These are phyloP conservation scores for Agonopterix alstromeriana DNA, from an alignment of 2,888 invertebrate species.

Conservation along the genomic window DNA sequence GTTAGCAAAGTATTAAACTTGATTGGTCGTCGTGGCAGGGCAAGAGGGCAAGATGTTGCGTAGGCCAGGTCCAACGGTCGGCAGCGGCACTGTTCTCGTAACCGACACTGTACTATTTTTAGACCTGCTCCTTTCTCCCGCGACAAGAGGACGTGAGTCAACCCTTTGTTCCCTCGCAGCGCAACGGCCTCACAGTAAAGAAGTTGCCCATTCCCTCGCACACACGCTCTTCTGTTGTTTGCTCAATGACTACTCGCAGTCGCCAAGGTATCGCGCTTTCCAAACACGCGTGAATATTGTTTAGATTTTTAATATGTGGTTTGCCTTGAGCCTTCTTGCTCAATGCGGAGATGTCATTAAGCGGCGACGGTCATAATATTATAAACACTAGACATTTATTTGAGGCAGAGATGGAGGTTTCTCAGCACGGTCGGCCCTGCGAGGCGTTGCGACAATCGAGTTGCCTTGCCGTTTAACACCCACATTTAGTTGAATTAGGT, in stretches of 20 bases:
- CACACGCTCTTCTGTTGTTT: slow-evolving; percentile 7
- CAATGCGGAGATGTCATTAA: slow-evolving; percentile 56
- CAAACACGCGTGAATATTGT: slow-evolving; percentile 52
- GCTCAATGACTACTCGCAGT: not conserved
- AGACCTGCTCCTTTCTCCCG: slow-evolving; percentile 58
- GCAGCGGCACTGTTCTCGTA: slow-evolving; percentile 26
- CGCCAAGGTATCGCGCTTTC: slow-evolving; percentile 47
- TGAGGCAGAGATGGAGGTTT: slow-evolving; percentile 39
- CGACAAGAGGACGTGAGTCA: slow-evolving; percentile 61
- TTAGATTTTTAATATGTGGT: slow-evolving; percentile 56
- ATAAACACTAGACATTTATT: slow-evolving; percentile 46
- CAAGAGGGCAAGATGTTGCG: slow-evolving; percentile 42
- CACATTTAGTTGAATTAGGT: not conserved
- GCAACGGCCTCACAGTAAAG: slow-evolving; percentile 39
- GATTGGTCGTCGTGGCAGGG: slow-evolving; percentile 26
- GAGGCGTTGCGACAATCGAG: slow-evolving; percentile 29
- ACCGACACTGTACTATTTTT: slow-evolving; percentile 60
- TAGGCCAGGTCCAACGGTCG: slow-evolving; percentile 55
- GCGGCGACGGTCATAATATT: slow-evolving; percentile 27
- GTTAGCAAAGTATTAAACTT: slow-evolving; percentile 14
- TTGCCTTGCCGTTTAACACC: slow-evolving; percentile 25
- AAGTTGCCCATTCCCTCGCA: slow-evolving; percentile 24
- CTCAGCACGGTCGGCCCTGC: slow-evolving; percentile 21
- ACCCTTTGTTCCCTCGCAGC: slow-evolving; percentile 59
- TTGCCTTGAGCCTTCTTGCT: slow-evolving; percentile 61